Base-by-base conservation (phyloP, 1,140 invertebrate genomes). In the Helicoverpa zea region DNA sequence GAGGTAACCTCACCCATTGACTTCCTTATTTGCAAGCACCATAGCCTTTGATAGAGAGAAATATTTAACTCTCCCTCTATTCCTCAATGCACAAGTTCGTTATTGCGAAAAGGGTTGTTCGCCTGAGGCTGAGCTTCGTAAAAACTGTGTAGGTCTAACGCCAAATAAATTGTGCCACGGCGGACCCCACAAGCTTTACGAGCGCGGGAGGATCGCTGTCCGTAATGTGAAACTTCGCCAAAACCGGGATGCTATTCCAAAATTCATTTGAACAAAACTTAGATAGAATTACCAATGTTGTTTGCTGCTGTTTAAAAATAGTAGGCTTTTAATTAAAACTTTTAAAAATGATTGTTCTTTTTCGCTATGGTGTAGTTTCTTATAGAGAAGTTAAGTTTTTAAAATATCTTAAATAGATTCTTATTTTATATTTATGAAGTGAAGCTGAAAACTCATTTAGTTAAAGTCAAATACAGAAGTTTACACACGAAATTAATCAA, bases 131-230 rank as follows among this genome's bases (percentile, higher is more conserved):
- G 18, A 9, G 51, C 51, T 14, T 51, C 49, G 16, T 76, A 68
- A 74, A 64, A 74, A 63, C 23, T 70, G 29, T 52, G 18, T 29
- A 66, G 84, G 82, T 64, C 81, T 86, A 84, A 86, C 83, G 77
- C 63, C 66, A 84, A 86, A 86, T 84, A 86, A 83, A 86, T 86
- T 78, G 61, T 63, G 35, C 3, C 30, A 78, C 61, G 23, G 61
- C 49, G 63, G 47, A 72, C 18, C 68, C 30, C 35, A 63, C 59
- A 14, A 52, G 73, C 11, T 76, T 76, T 63, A 61, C 13, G 73
- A 29, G 70, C 16, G 16, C 3, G 35, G 35, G 56, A 73, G 51
- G 10, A 12, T 49, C 16, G 14, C 12, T 49, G 29, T 73, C 12
- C 23, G 29, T 73, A 73, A 73, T 58, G 30, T 3, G n/a, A 73